Conservation (phyloP, 2,888 invertebrate genomes). For the Parochlus steinenii region DNA sequence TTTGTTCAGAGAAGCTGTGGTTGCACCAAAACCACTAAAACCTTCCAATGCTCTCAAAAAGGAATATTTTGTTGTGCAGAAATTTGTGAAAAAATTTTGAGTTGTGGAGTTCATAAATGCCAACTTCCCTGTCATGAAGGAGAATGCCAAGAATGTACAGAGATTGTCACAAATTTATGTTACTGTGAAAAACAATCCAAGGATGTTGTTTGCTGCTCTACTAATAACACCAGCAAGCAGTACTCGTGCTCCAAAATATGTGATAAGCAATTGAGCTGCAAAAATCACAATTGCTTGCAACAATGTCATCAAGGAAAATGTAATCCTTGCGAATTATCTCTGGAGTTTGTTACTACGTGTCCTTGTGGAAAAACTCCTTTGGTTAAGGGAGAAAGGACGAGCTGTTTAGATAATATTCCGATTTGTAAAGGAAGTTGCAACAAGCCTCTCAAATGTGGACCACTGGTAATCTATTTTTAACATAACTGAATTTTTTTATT, state of each 20-base stretch:
- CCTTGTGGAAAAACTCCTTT: slow-evolving; percentile 55
- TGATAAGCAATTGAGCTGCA: slow-evolving; percentile 41
- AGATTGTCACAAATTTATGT: slow-evolving; percentile 50
- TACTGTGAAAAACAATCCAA: slow-evolving; percentile 48
- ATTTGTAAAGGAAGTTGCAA: slow-evolving; percentile 56
- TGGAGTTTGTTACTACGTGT: slow-evolving; percentile 46
- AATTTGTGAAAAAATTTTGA: slow-evolving; percentile 52
- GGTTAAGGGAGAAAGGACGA: slow-evolving; percentile 34
- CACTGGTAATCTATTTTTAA: slow-evolving; percentile 32
- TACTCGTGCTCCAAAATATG: slow-evolving; percentile 49
- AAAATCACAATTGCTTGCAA: slow-evolving; percentile 50
- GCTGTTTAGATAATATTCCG: slow-evolving; percentile 68
- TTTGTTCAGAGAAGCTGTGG: slow-evolving; percentile 57
- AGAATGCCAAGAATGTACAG: slow-evolving; percentile 53
- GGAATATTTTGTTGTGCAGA: slow-evolving; percentile 55
- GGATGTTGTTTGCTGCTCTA: slow-evolving; percentile 43
- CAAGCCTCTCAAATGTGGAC: slow-evolving; percentile 51
- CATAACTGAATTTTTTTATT: not conserved
- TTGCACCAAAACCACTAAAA: slow-evolving; percentile 53
- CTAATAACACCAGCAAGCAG: slow-evolving; percentile 28
- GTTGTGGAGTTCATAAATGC: slow-evolving; percentile 67
- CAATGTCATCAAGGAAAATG: slow-evolving; percentile 55
- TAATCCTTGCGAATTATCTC: slow-evolving; percentile 42
- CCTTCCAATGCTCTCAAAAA: slow-evolving; percentile 56
- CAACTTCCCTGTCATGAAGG: slow-evolving; percentile 59